phyloP scores from a whole-genome alignment of 2,888 invertebrate species.

The Aphodius granarius region DNA sequence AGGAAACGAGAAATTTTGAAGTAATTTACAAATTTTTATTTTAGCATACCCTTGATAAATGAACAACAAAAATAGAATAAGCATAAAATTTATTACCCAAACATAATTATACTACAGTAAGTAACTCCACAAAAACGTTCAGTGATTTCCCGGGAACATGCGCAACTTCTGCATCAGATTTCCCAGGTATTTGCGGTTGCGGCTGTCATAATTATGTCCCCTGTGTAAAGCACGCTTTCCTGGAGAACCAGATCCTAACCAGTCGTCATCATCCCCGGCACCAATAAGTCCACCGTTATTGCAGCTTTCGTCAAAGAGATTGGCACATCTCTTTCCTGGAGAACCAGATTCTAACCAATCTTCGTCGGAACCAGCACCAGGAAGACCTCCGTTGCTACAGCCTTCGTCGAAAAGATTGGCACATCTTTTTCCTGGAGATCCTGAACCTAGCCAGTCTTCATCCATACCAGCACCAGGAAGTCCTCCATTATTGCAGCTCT shows the following conservation, averaged over 20 bases:
- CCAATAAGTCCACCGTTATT: conserved; percentile 20
- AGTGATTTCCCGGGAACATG: background rate
- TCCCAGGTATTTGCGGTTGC: background rate
- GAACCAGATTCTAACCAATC: conserved; percentile 18
- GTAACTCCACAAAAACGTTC: background rate
- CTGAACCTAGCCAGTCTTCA: conserved; percentile 16
- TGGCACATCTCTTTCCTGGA: conserved; percentile 21
- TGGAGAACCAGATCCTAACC: conserved; percentile 18
- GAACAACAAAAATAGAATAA: background rate
- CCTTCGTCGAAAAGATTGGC: conserved; percentile 10
- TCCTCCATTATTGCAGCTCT: conserved; percentile 17
- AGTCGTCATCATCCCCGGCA: conserved; percentile 24
- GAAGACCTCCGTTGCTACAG: background rate
- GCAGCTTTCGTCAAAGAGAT: conserved; percentile 30
- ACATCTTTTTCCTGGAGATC: conserved; percentile 21
- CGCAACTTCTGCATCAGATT: background rate
- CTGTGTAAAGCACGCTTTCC: background rate
- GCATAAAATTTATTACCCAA: background rate
- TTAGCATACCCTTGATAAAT: background rate
- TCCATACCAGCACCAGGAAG: conserved; percentile 10
- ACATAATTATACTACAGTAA: background rate
- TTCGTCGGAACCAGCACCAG: conserved; percentile 15
- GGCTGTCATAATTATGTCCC: background rate
- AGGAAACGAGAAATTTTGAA: background rate
- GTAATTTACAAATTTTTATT: background rate